These are phyloP conservation scores for Heliornis fulica DNA, from an alignment of 2,113 vertebrate species.

Conservation along the genomic window DNA sequence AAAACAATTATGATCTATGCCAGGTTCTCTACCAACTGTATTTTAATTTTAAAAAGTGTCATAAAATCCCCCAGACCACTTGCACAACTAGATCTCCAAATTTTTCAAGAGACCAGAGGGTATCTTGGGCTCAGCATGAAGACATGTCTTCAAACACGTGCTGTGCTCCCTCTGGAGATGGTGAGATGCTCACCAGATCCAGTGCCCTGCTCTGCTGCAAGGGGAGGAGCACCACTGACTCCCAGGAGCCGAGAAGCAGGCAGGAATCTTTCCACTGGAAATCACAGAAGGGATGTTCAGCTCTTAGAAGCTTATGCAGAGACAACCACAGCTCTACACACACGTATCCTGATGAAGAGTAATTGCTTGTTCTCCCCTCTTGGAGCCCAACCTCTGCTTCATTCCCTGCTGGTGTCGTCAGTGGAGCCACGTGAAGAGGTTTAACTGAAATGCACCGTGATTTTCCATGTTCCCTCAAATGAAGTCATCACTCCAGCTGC, in stretches of 20 bases:
- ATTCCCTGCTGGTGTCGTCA: background rate
- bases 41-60: too few species aligned
- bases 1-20: background rate
- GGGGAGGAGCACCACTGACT: background rate
- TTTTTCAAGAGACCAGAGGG: background rate
- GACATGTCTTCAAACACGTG: fast-evolving
- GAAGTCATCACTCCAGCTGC: background rate
- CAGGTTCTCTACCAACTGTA: background rate
- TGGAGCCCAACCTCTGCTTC: background rate
- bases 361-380: background rate
- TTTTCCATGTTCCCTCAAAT: background rate
- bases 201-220: background rate
- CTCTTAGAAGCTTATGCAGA: background rate
- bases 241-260: background rate
- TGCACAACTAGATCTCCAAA: background rate
- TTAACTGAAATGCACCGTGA: background rate
- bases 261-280: background rate
- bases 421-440: background rate
- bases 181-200: background rate
- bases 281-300: background rate
- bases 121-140: background rate
- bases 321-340: background rate
- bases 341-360: background rate
- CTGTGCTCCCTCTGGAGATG: background rate
- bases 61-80: background rate